Evolutionary conservation across 2,797 vertebrate genomes (phyloP).

Genomic region (Sparidentex hasta): DNA sequence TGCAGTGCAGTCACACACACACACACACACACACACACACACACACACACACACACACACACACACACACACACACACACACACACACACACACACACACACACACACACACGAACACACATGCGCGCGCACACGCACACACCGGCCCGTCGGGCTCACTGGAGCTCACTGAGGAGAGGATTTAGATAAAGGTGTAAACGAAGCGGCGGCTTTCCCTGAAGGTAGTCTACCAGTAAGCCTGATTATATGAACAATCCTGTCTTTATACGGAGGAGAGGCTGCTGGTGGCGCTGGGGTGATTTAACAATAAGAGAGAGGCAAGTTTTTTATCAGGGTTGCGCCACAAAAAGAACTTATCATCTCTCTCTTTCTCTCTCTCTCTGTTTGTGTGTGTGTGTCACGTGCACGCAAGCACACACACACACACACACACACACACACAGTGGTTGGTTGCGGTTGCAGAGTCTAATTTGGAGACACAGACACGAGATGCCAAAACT

Average conservation of each 20-base stretch:
- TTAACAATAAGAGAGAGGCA: slow-evolving; percentile 36
- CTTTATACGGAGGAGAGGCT: slow-evolving; percentile 35
- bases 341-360: slow-evolving; percentile 49
- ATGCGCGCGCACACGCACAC: neutral
- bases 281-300: slow-evolving; percentile 29
- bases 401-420: neutral
- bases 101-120: no score
- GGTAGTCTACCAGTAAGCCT: slow-evolving; percentile 61
- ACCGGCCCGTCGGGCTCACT: slow-evolving; percentile 69
- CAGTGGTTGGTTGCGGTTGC: slow-evolving; percentile 34
- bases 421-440: slow-evolving; percentile 6
- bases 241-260: slow-evolving; percentile 57
- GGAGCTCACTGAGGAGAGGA: slow-evolving; percentile 72
- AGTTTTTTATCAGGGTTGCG: slow-evolving; percentile 43
- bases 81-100: slow-evolving; percentile 38
- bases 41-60: slow-evolving; percentile 36
- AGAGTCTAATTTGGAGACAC: slow-evolving; percentile 20
- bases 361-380: slow-evolving; percentile 4
- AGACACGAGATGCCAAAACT: slow-evolving; percentile 28
- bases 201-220: slow-evolving; percentile 67
- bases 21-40: slow-evolving; percentile 26
- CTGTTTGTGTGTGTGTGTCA: neutral
- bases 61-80: neutral
- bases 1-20: slow-evolving; percentile 80
- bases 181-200: slow-evolving; percentile 82